These are phyloP conservation scores for Sciaenops ocellatus DNA, from an alignment of 2,797 vertebrate species.

Conservation along the genomic window DNA sequence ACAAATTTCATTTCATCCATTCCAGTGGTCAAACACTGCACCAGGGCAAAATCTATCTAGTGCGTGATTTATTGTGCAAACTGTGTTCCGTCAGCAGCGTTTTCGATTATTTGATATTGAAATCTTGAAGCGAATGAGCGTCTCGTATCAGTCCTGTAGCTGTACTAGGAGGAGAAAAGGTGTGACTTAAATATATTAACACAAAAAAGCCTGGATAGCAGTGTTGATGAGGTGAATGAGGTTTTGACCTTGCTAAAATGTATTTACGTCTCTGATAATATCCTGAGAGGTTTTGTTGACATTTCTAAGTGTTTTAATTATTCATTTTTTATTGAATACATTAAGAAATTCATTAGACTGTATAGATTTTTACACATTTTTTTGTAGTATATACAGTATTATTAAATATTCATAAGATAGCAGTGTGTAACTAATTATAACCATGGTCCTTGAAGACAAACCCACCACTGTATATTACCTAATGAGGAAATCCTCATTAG, in stretches of 20 bases:
- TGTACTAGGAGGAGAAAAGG: background rate
- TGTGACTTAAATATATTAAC: background rate
- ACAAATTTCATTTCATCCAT: conserved; percentile 8
- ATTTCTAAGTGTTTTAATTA: conserved; percentile 40
- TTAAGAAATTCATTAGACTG: conserved; percentile 49
- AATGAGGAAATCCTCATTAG: conserved; percentile 48
- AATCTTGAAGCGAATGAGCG: background rate
- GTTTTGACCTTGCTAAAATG: conserved; percentile 35
- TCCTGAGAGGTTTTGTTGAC: conserved; percentile 36
- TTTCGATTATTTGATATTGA: conserved; percentile 3
- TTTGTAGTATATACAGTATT: conserved; percentile 21
- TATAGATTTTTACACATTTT: conserved; percentile 57
- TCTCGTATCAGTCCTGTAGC: background rate
- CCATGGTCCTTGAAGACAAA: conserved; percentile 46
- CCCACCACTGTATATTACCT: conserved; percentile 20
- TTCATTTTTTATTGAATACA: conserved; percentile 50
- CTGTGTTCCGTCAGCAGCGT: background rate
- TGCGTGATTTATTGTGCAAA: background rate
- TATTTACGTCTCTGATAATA: conserved; percentile 37
- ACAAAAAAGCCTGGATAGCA: background rate
- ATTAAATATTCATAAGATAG: conserved; percentile 64
- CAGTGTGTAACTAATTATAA: conserved; percentile 64
- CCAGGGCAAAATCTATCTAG: background rate
- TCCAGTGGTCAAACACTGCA: background rate
- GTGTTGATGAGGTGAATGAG: conserved; percentile 3